phyloP scores from a whole-genome alignment of 2,888 invertebrate genomes.

The Tachina lurida region DNA sequence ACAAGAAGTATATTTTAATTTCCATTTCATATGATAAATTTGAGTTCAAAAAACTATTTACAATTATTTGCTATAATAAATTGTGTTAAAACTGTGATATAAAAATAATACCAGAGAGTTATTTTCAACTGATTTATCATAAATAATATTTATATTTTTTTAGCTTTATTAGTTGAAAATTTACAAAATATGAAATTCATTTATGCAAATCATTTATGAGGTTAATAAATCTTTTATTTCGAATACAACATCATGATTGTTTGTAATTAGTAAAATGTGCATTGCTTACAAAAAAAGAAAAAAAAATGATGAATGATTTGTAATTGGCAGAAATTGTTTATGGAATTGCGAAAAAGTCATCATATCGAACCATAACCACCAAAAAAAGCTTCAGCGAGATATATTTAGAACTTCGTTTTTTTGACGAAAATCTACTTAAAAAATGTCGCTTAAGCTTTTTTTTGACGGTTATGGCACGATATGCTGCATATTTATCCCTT shows the following conservation, averaged over 20 bases:
- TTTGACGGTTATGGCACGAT: too few species aligned
- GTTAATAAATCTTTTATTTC: slow-evolving; percentile 52
- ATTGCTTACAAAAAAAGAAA: slow-evolving; percentile 16
- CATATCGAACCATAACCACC: too few species aligned
- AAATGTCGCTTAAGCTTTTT: too few species aligned
- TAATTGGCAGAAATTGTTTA: background rate
- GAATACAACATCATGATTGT: slow-evolving; percentile 22
- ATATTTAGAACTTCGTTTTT: too few species aligned
- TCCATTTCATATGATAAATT: slow-evolving; percentile 27
- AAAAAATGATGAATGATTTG: background rate
- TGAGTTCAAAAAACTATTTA: slow-evolving; percentile 15
- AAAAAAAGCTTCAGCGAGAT: too few species aligned
- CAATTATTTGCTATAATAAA: slow-evolving; percentile 38
- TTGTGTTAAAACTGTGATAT: background rate
- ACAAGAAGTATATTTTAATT: background rate
- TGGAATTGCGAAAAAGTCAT: too few species aligned
- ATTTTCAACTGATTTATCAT: slow-evolving; percentile 26
- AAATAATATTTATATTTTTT: slow-evolving; percentile 31
- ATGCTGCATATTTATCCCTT: too few species aligned
- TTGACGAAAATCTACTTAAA: too few species aligned
- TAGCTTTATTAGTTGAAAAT: slow-evolving; percentile 2
- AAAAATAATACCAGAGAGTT: background rate
- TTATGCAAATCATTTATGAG: slow-evolving; percentile 42
- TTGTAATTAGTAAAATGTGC: slow-evolving; percentile 33
- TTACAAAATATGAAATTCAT: slow-evolving; percentile 30